Conservation (phyloP, 2,113 vertebrate species). For the Triplophysa siluroides region DNA sequence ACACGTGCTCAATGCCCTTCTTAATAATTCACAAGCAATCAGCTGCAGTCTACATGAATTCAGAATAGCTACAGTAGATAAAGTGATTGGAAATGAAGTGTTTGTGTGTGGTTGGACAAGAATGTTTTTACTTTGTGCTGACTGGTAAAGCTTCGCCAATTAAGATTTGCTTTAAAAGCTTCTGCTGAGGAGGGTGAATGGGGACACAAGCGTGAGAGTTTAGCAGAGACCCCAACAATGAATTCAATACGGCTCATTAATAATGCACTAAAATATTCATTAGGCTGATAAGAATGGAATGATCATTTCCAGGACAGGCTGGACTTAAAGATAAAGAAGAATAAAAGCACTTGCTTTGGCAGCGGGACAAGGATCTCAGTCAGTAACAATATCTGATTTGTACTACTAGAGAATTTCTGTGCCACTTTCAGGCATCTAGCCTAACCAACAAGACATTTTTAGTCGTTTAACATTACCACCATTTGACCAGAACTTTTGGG, state of each 20-base stretch:
- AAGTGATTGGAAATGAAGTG: not conserved
- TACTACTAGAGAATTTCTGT: too few species aligned
- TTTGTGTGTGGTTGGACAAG: conserved; percentile 27
- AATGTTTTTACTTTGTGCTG: conserved; percentile 57
- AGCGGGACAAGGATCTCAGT: not conserved
- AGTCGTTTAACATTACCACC: too few species aligned
- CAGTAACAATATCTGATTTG: not conserved
- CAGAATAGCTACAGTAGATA: not conserved
- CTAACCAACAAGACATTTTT: too few species aligned
- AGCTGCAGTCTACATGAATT: not conserved
- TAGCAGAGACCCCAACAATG: conserved; percentile 48
- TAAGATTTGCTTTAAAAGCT: conserved; percentile 45
- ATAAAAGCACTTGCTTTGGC: not conserved
- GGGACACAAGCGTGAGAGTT: conserved; percentile 28
- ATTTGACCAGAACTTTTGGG: too few species aligned
- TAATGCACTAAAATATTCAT: conserved; percentile 15
- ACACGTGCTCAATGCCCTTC: not conserved
- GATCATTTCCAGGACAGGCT: not conserved
- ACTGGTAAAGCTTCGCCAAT: conserved; percentile 60
- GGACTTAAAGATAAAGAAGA: not conserved
- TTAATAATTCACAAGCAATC: conserved; percentile 30
- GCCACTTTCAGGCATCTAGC: too few species aligned
- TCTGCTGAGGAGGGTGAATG: conserved; percentile 28
- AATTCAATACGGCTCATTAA: conserved; percentile 29
- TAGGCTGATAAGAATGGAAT: conserved; percentile 27